Conservation (phyloP, 2,888 invertebrate species). For the Chymomyza procnemis region DNA sequence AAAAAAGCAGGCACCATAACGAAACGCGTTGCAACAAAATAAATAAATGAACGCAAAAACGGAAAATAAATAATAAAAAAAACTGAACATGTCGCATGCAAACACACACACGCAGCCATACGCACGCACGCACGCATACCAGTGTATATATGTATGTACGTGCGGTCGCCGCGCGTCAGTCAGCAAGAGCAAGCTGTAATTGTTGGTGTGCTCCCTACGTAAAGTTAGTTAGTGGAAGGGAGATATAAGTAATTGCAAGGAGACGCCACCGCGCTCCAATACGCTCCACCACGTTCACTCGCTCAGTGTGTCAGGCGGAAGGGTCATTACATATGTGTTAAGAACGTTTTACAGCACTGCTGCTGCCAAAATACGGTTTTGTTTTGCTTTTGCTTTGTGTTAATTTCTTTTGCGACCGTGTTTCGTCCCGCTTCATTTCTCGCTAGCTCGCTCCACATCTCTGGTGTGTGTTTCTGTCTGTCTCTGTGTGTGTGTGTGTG, state of each 20-base stretch:
- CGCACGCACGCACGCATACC: not conserved
- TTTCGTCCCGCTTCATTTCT: not conserved
- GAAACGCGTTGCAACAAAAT: not conserved
- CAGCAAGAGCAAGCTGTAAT: not conserved
- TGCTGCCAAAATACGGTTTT: not conserved
- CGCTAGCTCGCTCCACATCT: not conserved
- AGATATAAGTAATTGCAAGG: not conserved
- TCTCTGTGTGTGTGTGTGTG: slow-evolving; percentile 19
- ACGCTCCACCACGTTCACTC: not conserved
- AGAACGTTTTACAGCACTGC: not conserved
- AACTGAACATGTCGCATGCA: not conserved
- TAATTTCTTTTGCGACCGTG: slow-evolving; percentile 46
- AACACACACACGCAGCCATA: slow-evolving; percentile 2
- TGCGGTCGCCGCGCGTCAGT: not conserved
- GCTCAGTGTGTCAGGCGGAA: not conserved
- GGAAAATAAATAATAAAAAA: not conserved
- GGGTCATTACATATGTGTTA: not conserved
- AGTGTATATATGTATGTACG: not conserved
- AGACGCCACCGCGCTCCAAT: too few species aligned
- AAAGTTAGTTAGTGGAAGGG: not conserved
- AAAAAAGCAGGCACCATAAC: not conserved
- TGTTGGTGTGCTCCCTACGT: not conserved
- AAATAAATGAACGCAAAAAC: not conserved
- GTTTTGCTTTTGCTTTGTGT: slow-evolving; percentile 36
- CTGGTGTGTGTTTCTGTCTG: too few species aligned